phyloP scores from a whole-genome alignment of 2,888 invertebrate species.

The Deilephila porcellus region DNA sequence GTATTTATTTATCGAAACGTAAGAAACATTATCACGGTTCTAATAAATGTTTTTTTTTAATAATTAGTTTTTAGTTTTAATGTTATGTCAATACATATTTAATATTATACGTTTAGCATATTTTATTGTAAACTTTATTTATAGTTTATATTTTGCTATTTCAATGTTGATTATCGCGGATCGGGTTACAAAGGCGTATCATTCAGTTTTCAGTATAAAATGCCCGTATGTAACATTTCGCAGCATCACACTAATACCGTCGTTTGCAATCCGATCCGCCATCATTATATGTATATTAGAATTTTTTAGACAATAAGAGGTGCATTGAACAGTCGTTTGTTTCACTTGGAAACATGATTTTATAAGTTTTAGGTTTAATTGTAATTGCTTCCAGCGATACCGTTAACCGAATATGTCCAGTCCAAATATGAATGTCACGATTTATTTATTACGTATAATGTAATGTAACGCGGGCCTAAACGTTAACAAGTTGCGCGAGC shows the following conservation, averaged over 20 bases:
- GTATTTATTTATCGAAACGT: slow-evolving; percentile 64
- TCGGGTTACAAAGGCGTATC: slow-evolving; percentile 45
- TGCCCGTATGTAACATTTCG: slow-evolving; percentile 25
- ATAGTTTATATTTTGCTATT: slow-evolving; percentile 72
- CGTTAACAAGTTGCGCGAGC: slow-evolving; percentile 64
- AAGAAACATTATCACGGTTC: slow-evolving; percentile 55
- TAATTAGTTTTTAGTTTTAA: slow-evolving; percentile 59
- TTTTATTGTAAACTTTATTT: slow-evolving; percentile 71
- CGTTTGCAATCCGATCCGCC: slow-evolving; percentile 58
- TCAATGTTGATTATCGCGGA: slow-evolving; percentile 58
- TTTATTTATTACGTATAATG: slow-evolving; percentile 55
- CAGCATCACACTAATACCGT: slow-evolving; percentile 44
- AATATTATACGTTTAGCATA: slow-evolving; percentile 76
- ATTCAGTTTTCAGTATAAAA: slow-evolving; percentile 5
- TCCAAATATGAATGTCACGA: slow-evolving; percentile 36
- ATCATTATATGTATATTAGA: slow-evolving; percentile 78
- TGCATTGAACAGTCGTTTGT: slow-evolving; percentile 67
- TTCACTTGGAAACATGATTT: slow-evolving; percentile 58
- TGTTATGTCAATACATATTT: slow-evolving; percentile 71
- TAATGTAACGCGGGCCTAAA: slow-evolving; percentile 65
- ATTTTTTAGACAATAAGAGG: slow-evolving; percentile 70
- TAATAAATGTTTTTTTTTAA: slow-evolving; percentile 59
- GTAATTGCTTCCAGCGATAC: slow-evolving; percentile 42
- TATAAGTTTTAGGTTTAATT: slow-evolving; percentile 52
- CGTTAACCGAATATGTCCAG: slow-evolving; percentile 39